Base-by-base conservation (phyloP, 2,888 invertebrate species). In the Spilosoma lubricipeda region DNA sequence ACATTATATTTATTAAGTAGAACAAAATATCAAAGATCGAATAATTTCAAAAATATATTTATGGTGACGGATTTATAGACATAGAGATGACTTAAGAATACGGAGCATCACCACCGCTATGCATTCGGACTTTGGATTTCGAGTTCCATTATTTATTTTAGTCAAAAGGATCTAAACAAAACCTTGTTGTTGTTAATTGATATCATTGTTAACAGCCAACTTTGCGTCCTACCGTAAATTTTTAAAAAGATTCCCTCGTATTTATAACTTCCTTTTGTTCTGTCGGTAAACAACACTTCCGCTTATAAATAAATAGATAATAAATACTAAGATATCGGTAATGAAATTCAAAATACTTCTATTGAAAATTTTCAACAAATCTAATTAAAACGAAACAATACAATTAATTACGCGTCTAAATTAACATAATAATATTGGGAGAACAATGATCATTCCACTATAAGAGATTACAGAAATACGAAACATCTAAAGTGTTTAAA, bases 301-400 rank as follows among this genome's bases (percentile, higher is more conserved):
- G 63, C 18, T 30, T 30, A 30, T 30, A 63, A 27, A 30, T 30
- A 63, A 27, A 3, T 27, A 59, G 30, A 59, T 59, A 27, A 59
- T 59, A 59, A 59, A 15, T 30, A 30, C 63, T 30, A 30, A 63
- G 63, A 63, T 63, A 63, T 2, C n/a, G 39, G n/a, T 70, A 27
- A 65, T 33, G 45, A 27, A 66, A 39, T 71, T 52, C 56, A 20
- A 59, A 67, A 39, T 67, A 42, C 15, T 42, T 65, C 42, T 66
- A 52, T 67, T 63, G 66, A 71, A 63, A 63, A 67, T 67, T 27
- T 59, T 67, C 13, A 67, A 45, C 23, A 52, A 67, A 74, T 59
- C 63, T 73, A 71, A 74, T 70, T 71, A 70, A 71, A 71, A 59
- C 30, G 4, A 27, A 74, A 74, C 74, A 74, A 71, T 71, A 74